Evolutionary conservation across 2,113 vertebrate genomes (phyloP), one percentile per base, ranked within the genome.

Genomic region (Galbula dea): DNA sequence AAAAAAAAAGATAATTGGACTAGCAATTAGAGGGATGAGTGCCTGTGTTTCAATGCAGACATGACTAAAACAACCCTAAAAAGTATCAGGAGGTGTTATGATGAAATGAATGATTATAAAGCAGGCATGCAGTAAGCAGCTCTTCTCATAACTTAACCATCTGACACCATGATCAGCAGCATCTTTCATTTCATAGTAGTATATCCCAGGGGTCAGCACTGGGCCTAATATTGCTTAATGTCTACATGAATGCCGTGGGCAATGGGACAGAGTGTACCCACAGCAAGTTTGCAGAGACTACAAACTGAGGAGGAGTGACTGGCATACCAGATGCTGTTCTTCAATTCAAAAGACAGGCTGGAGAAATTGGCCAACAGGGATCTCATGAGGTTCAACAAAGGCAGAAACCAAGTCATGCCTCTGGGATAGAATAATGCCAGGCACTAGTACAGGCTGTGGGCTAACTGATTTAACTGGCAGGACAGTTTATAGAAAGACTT

Each of bases 381-480:
- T n/a, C n/a, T n/a, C n/a, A n/a, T n/a, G n/a, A n/a, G n/a, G n/a
- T n/a, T n/a, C n/a, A n/a, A n/a, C n/a, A n/a, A n/a, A n/a, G n/a
- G n/a, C n/a, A n/a, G n/a, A n/a, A n/a, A n/a, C n/a, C n/a, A n/a
- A n/a, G n/a, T n/a, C n/a, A n/a, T n/a, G n/a, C n/a, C n/a, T n/a
- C n/a, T n/a, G n/a, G n/a, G n/a, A n/a, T n/a, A n/a, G n/a, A n/a
- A n/a, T n/a, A n/a, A n/a, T n/a, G n/a, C n/a, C n/a, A n/a, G n/a
- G n/a, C n/a, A n/a, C n/a, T n/a, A n/a, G n/a, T n/a, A n/a, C n/a
- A 51, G 11, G 9, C 32, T 73, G 22, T 36, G 24, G 29, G 32
- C 5, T 39, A n/a, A n/a, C n/a, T n/a, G n/a, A n/a, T n/a, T n/a
- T n/a, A 34, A 8, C 24, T 1, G 4, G 3, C 34, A 39, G 13